Base-by-base conservation (phyloP, 2,888 invertebrate genomes). In the Bugulina stolonifera region DNA sequence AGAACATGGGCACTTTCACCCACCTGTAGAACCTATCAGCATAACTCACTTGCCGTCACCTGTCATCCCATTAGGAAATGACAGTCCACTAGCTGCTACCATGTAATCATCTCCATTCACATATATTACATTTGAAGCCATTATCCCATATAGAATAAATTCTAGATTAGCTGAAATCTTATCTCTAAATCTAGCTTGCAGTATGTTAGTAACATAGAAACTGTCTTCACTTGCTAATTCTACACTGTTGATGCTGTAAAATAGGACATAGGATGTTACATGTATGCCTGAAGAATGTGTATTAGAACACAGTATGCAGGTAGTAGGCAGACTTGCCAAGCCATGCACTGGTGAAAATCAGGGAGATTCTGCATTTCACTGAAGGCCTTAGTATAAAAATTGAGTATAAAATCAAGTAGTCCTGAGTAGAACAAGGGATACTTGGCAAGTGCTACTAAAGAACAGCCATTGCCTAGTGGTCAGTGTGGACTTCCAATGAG, bases 241-340 rank as follows among this genome's bases (percentile, higher is more conserved):
- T 5, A 64, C 64, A 64, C 25, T 25, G 64, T 64, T 64, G 29
- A 64, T 27, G 32, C 64, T 64, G n/a, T 14, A 64, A 64, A 64
- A 10, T 10, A 43, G 43, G n/a, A n/a, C n/a, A n/a, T n/a, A n/a
- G n/a, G n/a, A n/a, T n/a, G n/a, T n/a, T n/a, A n/a, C n/a, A n/a
- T n/a, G n/a, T n/a, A n/a, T n/a, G n/a, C n/a, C n/a, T n/a, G n/a
- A n/a, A n/a, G n/a, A n/a, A n/a, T n/a, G n/a, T n/a, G n/a, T n/a
- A n/a, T n/a, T n/a, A n/a, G n/a, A n/a, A n/a, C n/a, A n/a, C n/a
- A n/a, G n/a, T n/a, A n/a, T n/a, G n/a, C n/a, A n/a, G n/a, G n/a
- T n/a, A n/a, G n/a, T n/a, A n/a, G n/a, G n/a, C n/a, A n/a, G n/a
- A n/a, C n/a, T n/a, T n/a, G n/a, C n/a, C n/a, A n/a, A n/a, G n/a